Evolutionary conservation across 2,797 vertebrate genomes (phyloP).

Genomic region (Alosa sapidissima): DNA sequence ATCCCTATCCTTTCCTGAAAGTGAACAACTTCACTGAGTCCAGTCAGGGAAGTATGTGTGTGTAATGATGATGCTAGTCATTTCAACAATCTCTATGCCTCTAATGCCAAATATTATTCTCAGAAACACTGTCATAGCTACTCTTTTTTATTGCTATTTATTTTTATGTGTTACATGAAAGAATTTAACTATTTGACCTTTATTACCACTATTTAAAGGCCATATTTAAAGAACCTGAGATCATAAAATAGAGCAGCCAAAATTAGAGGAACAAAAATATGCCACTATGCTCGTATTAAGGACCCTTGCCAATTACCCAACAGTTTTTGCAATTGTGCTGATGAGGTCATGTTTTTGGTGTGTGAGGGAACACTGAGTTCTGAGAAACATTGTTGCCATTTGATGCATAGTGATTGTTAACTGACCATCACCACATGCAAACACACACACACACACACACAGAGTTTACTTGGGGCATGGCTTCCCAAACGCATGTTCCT

Average conservation of each 20-base stretch:
- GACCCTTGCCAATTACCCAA: background rate
- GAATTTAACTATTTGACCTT: background rate
- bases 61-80: background rate
- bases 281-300: background rate
- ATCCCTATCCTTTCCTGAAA: conserved; percentile 3
- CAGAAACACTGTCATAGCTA: background rate
- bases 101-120: background rate
- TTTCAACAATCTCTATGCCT: background rate
- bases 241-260: background rate
- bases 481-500: background rate
- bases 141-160: no score
- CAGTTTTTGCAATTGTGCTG: background rate
- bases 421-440: background rate
- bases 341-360: background rate
- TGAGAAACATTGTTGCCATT: background rate
- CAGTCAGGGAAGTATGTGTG: background rate
- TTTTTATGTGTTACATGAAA: no score
- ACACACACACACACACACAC: background rate
- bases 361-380: background rate
- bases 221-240: background rate
- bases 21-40: background rate
- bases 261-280: background rate
- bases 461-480: background rate
- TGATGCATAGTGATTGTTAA: background rate
- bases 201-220: no score